Base-by-base conservation (phyloP, 2,113 vertebrate species). In the Spea multiplicata region DNA sequence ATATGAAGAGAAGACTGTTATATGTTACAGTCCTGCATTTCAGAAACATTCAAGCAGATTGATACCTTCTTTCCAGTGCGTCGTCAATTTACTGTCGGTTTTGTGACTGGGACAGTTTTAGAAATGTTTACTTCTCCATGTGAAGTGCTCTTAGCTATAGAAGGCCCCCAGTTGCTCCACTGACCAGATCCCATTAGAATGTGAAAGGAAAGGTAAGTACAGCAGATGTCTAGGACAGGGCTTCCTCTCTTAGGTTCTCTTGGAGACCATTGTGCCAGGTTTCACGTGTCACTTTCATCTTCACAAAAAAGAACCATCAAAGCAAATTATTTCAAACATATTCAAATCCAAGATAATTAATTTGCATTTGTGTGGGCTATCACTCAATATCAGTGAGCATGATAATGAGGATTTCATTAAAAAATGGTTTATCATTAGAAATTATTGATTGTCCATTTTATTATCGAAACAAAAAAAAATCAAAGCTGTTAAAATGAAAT, bases 211-310 rank as follows among this genome's bases (percentile, higher is more conserved):
- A 55, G 44, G 71, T 57, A 44, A 66, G 70, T 2, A 14, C 8
- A 66, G 70, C 78, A 73, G 71, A 62, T 80, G 62, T 59, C 5
- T 30, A 49, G 57, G 71, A n/a, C 62, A 50, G 46, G 44, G 71
- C 46, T 71, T 67, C 7, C 14, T 59, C 48, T 4, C 64, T 67
- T 14, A 16, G 9, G 78, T 68, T 80, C 6, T 64, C 78, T 67
- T 10, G 78, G 78, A 57, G 49, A 80, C 78, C 66, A 80, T 67
- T 73, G 50, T 65, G 8, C 4, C 5, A 8, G 6, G 44, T 55
- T 67, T 73, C 14, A 66, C 57, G 71, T 53, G 46, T 5, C 6
- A 12, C 71, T 80, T 80, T 80, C 65, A 80, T 80, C 78, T 61
- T 68, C 13, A 73, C 30, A 17, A 16, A 66, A 71, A 73, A 73